Base-by-base conservation (phyloP, 2,888 invertebrate genomes). In the Lepidochitona cinerea region DNA sequence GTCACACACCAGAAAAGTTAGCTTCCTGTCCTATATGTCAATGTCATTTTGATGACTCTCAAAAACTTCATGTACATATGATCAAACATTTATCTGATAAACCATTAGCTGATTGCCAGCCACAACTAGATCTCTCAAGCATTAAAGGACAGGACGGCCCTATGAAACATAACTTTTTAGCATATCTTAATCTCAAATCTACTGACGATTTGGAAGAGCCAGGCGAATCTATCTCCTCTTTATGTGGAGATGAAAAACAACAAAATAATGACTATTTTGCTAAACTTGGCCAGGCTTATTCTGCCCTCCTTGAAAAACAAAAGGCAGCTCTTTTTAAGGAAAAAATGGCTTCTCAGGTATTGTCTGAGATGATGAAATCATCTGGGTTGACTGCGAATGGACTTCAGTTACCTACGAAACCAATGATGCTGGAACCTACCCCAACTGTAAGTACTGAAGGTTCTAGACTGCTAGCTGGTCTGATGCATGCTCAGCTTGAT, bases 131-230 rank as follows among this genome's bases (percentile, higher is more conserved):
- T 14, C 77, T 79, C n/a, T 80, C 83, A 26, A 71, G 78, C 7
- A 76, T 75, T 23, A 32, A 75, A 3, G 77, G 36, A 67, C 79
- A 77, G 0, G 80, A 81, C 37, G 68, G 74, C 65, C 78, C 85
- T 12, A 70, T 76, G 66, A 93, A 96, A 52, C 94, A 95, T 74
- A 95, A 95, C 82, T 96, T 97, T 89, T 95, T 97, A 86, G 95
- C 95, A 0, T 94, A 95, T 77, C 91, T 96, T 33, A 94, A 96
- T 87, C 75, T 87, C n/a, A 82, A 14, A 18, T 92, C 96, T 52
- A 94, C 35, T 74, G 76, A 37, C 66, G 72, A 35, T 23, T 32
- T 49, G 79, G 54, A 77, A 77, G 35, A 79, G 74, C 7, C 78
- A 81, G 94, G 87, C 95, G 71, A 68, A 79, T 37, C 59, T 37